These are phyloP conservation scores for Rissa tridactyla DNA, from an alignment of 2,113 vertebrate genomes.

Conservation along the genomic window DNA sequence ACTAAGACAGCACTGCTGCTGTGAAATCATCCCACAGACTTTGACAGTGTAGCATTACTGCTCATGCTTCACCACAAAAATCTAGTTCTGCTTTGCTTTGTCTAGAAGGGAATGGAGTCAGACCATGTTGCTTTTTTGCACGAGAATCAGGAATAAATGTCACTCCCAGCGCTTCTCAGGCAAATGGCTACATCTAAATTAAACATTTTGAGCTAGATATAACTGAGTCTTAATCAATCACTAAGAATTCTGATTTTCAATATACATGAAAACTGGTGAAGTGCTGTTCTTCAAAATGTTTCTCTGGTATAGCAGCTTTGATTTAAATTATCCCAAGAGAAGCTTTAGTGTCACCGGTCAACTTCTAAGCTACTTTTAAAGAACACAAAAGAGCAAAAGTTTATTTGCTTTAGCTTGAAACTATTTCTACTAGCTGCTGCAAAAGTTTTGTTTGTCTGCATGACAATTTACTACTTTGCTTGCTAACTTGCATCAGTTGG, in stretches of 20 bases:
- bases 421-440: neutral
- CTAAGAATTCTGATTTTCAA: neutral
- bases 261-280: neutral
- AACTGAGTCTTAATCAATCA: neutral
- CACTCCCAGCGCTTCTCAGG: neutral
- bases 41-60: neutral
- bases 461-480: neutral
- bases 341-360: neutral
- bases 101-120: neutral
- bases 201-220: neutral
- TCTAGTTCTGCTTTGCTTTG: neutral
- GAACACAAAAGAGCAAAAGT: neutral
- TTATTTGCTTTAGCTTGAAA: neutral
- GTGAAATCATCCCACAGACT: neutral
- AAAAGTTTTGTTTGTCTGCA: conserved; percentile 28
- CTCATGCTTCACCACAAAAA: neutral
- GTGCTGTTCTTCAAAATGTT: neutral
- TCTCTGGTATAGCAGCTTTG: neutral
- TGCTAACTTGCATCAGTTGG: conserved; percentile 20
- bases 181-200: neutral
- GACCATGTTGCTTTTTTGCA: neutral
- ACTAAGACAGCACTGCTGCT: neutral
- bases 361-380: neutral
- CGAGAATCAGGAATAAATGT: neutral
- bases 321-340: neutral